Evolutionary conservation across 2,888 invertebrate genomes (phyloP), one percentile per base, ranked within the genome.

Genomic region (Villa cingulata): DNA sequence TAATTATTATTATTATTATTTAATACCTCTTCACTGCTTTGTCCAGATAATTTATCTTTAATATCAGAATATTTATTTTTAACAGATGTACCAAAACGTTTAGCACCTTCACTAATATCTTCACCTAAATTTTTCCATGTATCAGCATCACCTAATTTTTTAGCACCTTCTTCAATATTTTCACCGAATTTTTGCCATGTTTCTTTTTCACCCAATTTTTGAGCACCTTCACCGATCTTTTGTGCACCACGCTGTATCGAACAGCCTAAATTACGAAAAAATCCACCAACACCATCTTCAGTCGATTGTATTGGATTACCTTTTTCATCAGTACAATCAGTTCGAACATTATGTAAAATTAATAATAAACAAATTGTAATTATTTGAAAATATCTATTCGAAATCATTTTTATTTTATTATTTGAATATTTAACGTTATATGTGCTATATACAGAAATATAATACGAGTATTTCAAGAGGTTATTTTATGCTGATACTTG

Each of bases 91-190:
- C 29, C 29, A 3, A 32, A 32, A 32, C 29, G 29, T 32, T 32
- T 32, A 32, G 29, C 29, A 32, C 29, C 29, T 12, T 32, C 29
- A 32, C 29, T 32, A 32, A 32, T 32, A 32, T 32, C 29, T 12
- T 32, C 29, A 32, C 29, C 29, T 32, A 32, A 32, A 32, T 32
- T 32, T 32, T 32, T 32, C 29, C 29, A 32, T 32, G 29, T 32
- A 32, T 32, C 6, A 12, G 29, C 29, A 32, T 32, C 29, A 32
- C 29, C 29, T 32, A 65, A 55, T 46, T 65, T 64, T 12, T 60
- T 61, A 41, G 62, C 62, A 15, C 62, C 58, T 48, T 61, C 60
- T 49, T 62, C 62, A 15, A 65, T 54, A 6, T 63, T 62, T 18
- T 49, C 53, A 43, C 64, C 62, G 6, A 65, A n/a, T 34, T 62